Percentiles rank a stretch among this genome's conserved stretches.
Conservation (phyloP, 2,797 vertebrate species). For the Melanogrammus aeglefinus region DNA sequence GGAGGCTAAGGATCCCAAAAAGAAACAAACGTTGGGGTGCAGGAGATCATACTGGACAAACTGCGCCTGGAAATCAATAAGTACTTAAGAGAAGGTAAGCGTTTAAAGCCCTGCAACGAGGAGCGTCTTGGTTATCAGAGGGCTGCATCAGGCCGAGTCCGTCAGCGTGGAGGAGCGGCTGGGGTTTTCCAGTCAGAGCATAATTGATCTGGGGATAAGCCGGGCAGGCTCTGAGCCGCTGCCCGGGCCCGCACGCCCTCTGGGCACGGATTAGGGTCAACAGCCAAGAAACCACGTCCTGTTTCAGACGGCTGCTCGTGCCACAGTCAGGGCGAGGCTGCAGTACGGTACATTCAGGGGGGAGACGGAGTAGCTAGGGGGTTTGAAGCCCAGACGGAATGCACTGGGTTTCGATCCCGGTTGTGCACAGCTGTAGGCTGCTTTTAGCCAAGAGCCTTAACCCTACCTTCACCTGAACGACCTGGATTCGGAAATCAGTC, state of each 20-base stretch:
- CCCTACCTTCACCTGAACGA: background rate
- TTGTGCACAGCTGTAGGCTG: background rate
- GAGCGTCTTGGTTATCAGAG: constrained; percentile 25
- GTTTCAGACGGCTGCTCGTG: constrained; percentile 25
- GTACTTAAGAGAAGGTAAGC: constrained; percentile 21
- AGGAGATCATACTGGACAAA: background rate
- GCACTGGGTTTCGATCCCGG: background rate
- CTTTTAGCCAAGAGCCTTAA: background rate
- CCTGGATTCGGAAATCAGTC: background rate
- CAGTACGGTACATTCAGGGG: background rate
- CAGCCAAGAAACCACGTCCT: constrained; percentile 46
- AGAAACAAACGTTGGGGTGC: background rate
- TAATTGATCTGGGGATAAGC: constrained; percentile 42
- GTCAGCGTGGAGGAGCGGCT: constrained; percentile 11
- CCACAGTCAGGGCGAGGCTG: constrained; percentile 2
- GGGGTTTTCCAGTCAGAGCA: constrained; percentile 42
- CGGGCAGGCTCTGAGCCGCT: constrained; percentile 33
- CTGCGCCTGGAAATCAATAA: constrained; percentile 18
- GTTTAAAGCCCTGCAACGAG: constrained; percentile 22
- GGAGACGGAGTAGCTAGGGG: background rate
- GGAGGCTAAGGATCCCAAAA: background rate
- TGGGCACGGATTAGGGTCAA: constrained; percentile 63
- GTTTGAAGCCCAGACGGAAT: background rate
- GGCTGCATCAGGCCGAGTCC: background rate
- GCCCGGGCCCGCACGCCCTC: constrained; percentile 38